Evolutionary conservation across 2,888 invertebrate genomes (phyloP).

Genomic region (Patella pellucida): DNA sequence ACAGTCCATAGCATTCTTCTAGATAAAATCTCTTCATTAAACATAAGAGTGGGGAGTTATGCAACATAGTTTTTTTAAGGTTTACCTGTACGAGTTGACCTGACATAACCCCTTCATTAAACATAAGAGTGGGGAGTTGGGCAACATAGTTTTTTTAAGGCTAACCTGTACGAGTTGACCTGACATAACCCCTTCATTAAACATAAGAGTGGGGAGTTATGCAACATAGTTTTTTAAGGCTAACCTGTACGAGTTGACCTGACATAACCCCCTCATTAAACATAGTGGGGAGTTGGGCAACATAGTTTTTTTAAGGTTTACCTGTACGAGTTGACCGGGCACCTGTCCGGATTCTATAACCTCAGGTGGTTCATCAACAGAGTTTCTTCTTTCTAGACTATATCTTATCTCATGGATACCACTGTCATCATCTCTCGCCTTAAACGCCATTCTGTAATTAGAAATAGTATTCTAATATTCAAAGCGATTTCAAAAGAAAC

Average conservation of each 20-base stretch:
- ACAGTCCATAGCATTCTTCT: too few species aligned
- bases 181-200: neutral
- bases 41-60: constrained; percentile 5
- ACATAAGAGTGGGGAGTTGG: constrained; percentile 9
- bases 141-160: neutral
- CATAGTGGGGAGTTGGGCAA: constrained; percentile 11
- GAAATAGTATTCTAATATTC: too few species aligned
- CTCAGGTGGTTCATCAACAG: neutral
- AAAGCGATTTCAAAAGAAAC: too few species aligned
- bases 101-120: neutral
- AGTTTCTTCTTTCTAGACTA: neutral
- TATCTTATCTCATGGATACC: constrained; percentile 11
- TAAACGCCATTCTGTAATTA: constrained; percentile 9
- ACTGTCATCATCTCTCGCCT: constrained; percentile 2
- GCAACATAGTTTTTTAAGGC: neutral
- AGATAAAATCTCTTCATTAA: too few species aligned
- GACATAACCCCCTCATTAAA: too few species aligned
- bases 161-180: neutral
- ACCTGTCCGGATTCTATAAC: neutral
- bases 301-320: neutral
- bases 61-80: neutral
- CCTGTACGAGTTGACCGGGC: neutral
- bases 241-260: neutral
- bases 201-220: constrained; percentile 9
- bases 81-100: neutral